Evolutionary conservation across 1,140 invertebrate species (phyloP), one percentile per base, ranked within the genome.

Genomic region (Pinna nobilis): DNA sequence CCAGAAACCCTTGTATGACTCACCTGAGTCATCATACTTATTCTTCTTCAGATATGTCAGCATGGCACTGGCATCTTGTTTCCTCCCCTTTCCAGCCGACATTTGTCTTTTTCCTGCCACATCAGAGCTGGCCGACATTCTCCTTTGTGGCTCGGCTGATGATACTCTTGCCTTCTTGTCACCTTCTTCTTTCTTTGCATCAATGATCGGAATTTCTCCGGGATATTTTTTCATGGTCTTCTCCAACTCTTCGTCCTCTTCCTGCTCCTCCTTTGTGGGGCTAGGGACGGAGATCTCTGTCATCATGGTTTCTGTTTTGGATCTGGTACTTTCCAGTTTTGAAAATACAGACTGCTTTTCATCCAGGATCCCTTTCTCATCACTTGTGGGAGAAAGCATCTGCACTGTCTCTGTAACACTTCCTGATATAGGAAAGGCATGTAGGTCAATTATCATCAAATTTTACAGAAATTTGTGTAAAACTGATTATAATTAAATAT

Each of bases 1-100:
- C n/a, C n/a, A n/a, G n/a, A n/a, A n/a, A n/a, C n/a, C 47, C 18
- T 15, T 51, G 15, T 6, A 13, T 30, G 13, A 50, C 50, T 7
- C 53, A 87, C 84, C 81, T 75, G 66, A 74, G 59, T 86, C 84
- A 80, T 87, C 85, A 77, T 87, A 87, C 70, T 74, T 82, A 44
- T 86, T 87, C 61, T 78, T 82, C 64, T 83, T 86, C 53, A 83
- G 47, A 63, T 85, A 84, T 18, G 75, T 74, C 53, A 82, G 55
- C 1, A 84, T 71, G 50, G 76, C 77, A 33, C 47, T 76, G 20
- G 70, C 59, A 49, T 82, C 79, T 53, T 75, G 65, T 64, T 70
- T 78, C n/a, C 47, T 53, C 6, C 32, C 33, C 5, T 30, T 50
- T 18, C 20, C 28, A 25, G 50, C 28, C 5, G 39, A 32, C 15